phyloP scores from a whole-genome alignment of 2,113 vertebrate genomes.

The Pelmatolapia mariae region DNA sequence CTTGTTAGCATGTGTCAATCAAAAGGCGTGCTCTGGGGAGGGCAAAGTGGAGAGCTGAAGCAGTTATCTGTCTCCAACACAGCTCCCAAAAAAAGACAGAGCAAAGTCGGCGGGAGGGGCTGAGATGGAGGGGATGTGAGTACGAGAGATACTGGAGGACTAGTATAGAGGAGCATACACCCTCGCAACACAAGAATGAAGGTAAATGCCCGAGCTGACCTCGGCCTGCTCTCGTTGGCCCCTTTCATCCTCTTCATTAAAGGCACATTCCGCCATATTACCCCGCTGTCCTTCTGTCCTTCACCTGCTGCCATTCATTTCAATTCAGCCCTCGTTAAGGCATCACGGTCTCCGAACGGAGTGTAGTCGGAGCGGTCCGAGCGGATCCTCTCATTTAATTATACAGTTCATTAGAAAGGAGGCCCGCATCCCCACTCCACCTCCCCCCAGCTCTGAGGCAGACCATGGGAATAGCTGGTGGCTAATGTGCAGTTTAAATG shows the following conservation, averaged over 20 bases:
- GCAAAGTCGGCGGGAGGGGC: not conserved
- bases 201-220: constrained; percentile 17
- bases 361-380: constrained; percentile 8
- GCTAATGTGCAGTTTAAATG: constrained; percentile 51
- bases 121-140: not conserved
- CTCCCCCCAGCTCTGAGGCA: not conserved
- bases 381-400: constrained; percentile 61
- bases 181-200: not conserved
- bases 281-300: constrained; percentile 43
- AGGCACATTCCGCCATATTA: constrained; percentile 45
- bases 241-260: constrained; percentile 56
- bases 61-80: constrained; percentile 42
- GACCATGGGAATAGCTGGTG: constrained; percentile 31
- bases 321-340: constrained; percentile 35
- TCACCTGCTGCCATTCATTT: constrained; percentile 55
- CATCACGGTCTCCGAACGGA: not conserved
- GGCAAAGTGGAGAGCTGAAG: constrained; percentile 17
- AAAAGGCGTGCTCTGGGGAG: constrained; percentile 33
- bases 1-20: constrained; percentile 75
- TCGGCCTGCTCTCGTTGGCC: not conserved
- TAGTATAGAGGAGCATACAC: not conserved
- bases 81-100: not conserved
- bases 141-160: not conserved
- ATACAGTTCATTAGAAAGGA: constrained; percentile 60
- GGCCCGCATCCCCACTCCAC: not conserved